phyloP scores from a whole-genome alignment of 2,888 invertebrate genomes.

The Eupithecia abbreviata region DNA sequence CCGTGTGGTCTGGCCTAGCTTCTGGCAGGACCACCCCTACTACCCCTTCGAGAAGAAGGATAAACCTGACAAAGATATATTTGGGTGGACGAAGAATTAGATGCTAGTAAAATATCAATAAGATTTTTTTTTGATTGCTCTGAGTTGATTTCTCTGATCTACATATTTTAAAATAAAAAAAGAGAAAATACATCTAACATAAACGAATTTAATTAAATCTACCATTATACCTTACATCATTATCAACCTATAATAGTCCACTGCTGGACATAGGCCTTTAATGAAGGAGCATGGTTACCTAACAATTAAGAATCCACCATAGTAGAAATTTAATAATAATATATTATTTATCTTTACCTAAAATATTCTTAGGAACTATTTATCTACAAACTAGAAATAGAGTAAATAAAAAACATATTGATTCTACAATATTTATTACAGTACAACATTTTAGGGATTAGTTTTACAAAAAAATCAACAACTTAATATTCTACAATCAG shows the following conservation, averaged over 20 bases:
- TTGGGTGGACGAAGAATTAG: conserved; percentile 43
- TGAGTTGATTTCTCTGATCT: neutral
- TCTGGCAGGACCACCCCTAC: conserved; percentile 77
- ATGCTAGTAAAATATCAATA: neutral
- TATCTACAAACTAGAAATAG: neutral
- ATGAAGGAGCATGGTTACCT: neutral
- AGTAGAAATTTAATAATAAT: neutral
- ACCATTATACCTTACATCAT: neutral
- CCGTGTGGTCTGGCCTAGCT: conserved; percentile 64
- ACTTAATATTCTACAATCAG: conserved; percentile 34
- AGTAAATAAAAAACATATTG: conserved; percentile 38
- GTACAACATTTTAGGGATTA: conserved; percentile 45
- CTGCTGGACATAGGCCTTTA: no score
- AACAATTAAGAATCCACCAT: neutral
- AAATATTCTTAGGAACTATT: neutral
- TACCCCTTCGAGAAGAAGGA: conserved; percentile 68
- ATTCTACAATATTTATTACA: conserved; percentile 38
- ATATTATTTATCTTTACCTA: neutral
- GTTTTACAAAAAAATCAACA: conserved; percentile 34
- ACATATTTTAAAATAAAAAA: neutral
- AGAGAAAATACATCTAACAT: neutral
- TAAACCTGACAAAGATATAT: conserved; percentile 51
- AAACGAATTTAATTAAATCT: neutral
- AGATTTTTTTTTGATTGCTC: neutral
- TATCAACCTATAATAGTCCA: no score